Percentiles rank a stretch among this genome's conserved stretches.
phyloP scores from a whole-genome alignment of 2,888 invertebrate species.

The Leucophenga maculata region DNA sequence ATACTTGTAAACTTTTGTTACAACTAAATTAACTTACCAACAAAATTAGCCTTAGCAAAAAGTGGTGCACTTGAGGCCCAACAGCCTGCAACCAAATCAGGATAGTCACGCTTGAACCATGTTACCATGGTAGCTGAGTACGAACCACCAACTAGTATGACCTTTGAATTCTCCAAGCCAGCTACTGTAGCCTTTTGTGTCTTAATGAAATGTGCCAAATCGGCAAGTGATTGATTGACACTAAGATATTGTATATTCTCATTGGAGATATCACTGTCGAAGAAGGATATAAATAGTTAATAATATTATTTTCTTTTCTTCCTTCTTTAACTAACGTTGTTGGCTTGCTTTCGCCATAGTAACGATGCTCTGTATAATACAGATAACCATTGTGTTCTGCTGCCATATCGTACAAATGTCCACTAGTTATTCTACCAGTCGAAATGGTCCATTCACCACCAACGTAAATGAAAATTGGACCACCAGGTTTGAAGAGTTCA shows the following conservation, averaged over 20 bases:
- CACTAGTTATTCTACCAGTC: constrained; percentile 75
- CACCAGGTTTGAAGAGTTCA: constrained; percentile 72
- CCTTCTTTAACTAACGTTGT: constrained; percentile 74
- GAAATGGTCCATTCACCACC: constrained; percentile 82
- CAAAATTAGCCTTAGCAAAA: constrained; percentile 77
- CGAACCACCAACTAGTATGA: constrained; percentile 78
- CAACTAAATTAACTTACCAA: constrained; percentile 67
- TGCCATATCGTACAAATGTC: constrained; percentile 78
- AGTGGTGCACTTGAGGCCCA: constrained; percentile 81
- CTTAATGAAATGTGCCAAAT: constrained; percentile 78
- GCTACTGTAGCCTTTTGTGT: constrained; percentile 70
- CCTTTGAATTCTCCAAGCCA: constrained; percentile 69
- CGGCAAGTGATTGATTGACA: constrained; percentile 79
- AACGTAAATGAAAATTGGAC: constrained; percentile 78
- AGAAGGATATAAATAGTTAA: neutral
- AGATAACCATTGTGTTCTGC: constrained; percentile 76
- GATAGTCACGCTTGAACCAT: constrained; percentile 79
- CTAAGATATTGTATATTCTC: constrained; percentile 77
- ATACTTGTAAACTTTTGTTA: too few relatives aligned
- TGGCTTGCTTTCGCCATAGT: constrained; percentile 83
- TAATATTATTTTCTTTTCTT: neutral
- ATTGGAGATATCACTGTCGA: constrained; percentile 73
- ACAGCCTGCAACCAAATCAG: constrained; percentile 76
- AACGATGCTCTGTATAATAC: constrained; percentile 87
- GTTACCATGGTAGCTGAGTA: constrained; percentile 80